Evolutionary conservation across 2,888 invertebrate genomes (phyloP).

Genomic region (Drosophila peninsularis): DNA sequence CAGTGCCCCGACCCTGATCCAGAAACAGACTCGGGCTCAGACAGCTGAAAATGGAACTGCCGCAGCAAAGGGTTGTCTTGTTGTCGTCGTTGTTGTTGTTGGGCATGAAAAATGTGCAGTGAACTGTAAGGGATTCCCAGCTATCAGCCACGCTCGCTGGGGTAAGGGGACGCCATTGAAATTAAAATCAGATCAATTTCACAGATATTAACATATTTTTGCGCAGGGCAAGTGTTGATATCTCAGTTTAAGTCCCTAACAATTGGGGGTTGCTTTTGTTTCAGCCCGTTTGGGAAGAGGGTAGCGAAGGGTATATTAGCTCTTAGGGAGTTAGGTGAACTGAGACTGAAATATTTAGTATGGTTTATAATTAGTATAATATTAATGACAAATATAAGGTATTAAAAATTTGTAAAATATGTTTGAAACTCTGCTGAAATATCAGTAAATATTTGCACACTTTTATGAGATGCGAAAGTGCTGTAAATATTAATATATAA

Average conservation of each 20-base stretch:
- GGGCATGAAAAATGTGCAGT: slow-evolving; percentile 60
- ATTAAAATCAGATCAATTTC: slow-evolving; percentile 80
- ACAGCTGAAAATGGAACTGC: slow-evolving; percentile 59
- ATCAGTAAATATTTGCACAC: too few species aligned
- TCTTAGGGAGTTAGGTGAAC: not conserved
- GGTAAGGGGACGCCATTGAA: slow-evolving; percentile 53
- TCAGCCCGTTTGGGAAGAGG: slow-evolving; percentile 7
- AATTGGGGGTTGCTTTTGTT: slow-evolving; percentile 64
- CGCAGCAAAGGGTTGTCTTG: slow-evolving; percentile 50
- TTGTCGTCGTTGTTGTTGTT: slow-evolving; percentile 32
- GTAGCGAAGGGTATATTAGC: slow-evolving; percentile 5
- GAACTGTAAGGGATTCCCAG: slow-evolving; percentile 71
- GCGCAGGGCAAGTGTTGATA: slow-evolving; percentile 64
- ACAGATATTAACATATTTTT: slow-evolving; percentile 72
- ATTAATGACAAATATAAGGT: too few species aligned
- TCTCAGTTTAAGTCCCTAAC: slow-evolving; percentile 27
- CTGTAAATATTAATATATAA: too few species aligned
- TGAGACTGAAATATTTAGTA: too few species aligned
- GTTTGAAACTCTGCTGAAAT: too few species aligned
- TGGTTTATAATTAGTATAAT: too few species aligned
- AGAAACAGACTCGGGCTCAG: slow-evolving; percentile 41
- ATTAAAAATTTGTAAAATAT: too few species aligned
- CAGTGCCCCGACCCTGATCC: slow-evolving; percentile 30
- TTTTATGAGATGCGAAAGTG: too few species aligned
- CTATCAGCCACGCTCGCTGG: slow-evolving; percentile 6